These are phyloP conservation scores for Callopanchax toddi DNA, from an alignment of 2,113 vertebrate species.

Conservation along the genomic window DNA sequence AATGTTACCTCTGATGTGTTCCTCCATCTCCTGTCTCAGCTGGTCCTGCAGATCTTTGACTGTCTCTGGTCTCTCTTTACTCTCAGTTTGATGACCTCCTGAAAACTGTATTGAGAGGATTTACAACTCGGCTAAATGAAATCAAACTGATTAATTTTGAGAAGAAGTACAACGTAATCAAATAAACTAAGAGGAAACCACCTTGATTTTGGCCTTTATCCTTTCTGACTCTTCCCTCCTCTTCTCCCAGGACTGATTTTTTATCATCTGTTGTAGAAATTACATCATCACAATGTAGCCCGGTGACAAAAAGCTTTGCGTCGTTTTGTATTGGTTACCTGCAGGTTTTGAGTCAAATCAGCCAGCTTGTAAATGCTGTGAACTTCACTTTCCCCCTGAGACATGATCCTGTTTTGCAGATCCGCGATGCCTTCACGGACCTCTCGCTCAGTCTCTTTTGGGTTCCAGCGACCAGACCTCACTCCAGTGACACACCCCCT, in stretches of 20 bases:
- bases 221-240: constrained; percentile 57
- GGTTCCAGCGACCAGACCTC: constrained; percentile 74
- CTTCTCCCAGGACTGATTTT: constrained; percentile 73
- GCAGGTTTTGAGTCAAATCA: constrained; percentile 77
- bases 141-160: neutral
- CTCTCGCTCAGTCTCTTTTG: constrained; percentile 35
- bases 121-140: constrained; percentile 28
- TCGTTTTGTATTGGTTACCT: constrained; percentile 66
- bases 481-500: constrained; percentile 64
- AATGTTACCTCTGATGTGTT: constrained; percentile 74
- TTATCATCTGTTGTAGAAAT: constrained; percentile 70
- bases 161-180: too few species aligned
- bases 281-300: too few species aligned
- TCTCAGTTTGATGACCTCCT: constrained; percentile 25
- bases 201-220: constrained; percentile 56
- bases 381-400: constrained; percentile 40
- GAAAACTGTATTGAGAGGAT: constrained; percentile 2
- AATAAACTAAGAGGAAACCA: too few species aligned
- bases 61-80: constrained; percentile 22
- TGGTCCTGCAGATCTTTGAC: constrained; percentile 64
- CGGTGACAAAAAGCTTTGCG: neutral
- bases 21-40: constrained; percentile 77
- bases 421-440: constrained; percentile 63
- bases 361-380: constrained; percentile 60
- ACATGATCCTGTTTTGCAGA: constrained; percentile 71